Base-by-base conservation (phyloP, 2,888 invertebrate species). In the Neelides folsomi region DNA sequence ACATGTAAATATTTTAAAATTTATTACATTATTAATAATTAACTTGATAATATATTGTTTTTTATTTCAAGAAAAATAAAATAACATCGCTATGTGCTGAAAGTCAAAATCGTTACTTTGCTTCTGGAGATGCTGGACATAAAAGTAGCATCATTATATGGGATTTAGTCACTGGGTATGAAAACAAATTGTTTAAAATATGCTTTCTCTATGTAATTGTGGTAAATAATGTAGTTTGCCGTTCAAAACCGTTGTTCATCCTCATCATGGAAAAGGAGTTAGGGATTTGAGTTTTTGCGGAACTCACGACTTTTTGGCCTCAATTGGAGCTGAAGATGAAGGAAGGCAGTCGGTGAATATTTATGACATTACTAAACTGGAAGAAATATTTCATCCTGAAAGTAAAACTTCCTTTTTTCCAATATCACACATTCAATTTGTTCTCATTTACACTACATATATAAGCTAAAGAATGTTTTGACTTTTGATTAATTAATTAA, bases 111-210 rank as follows among this genome's bases (percentile, higher is more conserved):
- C 47, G 51, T 8, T 58, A 51, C 45, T 53, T 64, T 35, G 56
- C 58, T 2, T 59, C 64, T 1, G 52, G 57, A 8, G 64, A 60
- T 35, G 43, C 55, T 36, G 64, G 62, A 36, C 46, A 53, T n/a
- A 47, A 49, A 19, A 56, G 59, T 13, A 47, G 53, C 7, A 58
- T 62, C 10, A 62, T 64, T 43, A 49, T 64, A 34, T 64, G 64
- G 64, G 60, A 62, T 20, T 43, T 47, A 6, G 37, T 50, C 15
- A 50, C 56, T 7, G 58, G 59, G 57, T 56, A 51, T 19, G 27
- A 12, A 13, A 16, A 46, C 8, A 35, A 27, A 4, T 10, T 9
- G n/a, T 40, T 16, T 39, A 45, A 10, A 20, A 38, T 46, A 5
- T 40, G 34, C 39, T 9, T 42, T 49, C 15, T 27, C 35, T 20